Conservation (phyloP, 2,113 vertebrate species). For the Nannospalax galili region DNA sequence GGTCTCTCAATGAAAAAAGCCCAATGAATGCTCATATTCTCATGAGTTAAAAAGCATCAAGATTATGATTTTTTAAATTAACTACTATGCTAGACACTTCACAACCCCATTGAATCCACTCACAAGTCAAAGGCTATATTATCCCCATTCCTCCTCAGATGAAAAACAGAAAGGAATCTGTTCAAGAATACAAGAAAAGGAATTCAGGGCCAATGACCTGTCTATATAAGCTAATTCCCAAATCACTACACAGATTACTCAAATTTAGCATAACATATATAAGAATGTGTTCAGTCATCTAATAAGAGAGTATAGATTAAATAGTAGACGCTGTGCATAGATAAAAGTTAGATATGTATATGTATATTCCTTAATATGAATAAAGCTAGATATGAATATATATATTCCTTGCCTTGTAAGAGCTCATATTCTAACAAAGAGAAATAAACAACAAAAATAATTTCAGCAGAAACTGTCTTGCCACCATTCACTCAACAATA, state of each 20-base stretch:
- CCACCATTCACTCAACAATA: neutral
- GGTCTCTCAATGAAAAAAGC: neutral
- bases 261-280: neutral
- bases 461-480: neutral
- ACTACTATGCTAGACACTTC: neutral
- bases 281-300: slow-evolving; percentile 18
- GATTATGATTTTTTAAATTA: neutral
- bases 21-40: neutral
- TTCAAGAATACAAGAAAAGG: slow-evolving; percentile 16
- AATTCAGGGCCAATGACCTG: neutral
- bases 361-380: too few species aligned
- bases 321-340: neutral
- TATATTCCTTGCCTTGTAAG: neutral
- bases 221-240: neutral
- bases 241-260: neutral
- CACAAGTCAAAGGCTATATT: neutral
- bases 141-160: neutral
- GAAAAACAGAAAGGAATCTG: slow-evolving; percentile 21
- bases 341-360: neutral
- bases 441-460: slow-evolving; percentile 15
- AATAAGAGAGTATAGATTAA: too few species aligned
- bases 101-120: neutral
- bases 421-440: neutral
- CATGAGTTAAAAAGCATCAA: neutral
- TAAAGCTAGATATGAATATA: too few species aligned